A percentile compares a stretch with the other conserved stretches of the same genome.
phyloP scores from a whole-genome alignment of 2,113 vertebrate genomes.

The Mohoua ochrocephala region DNA sequence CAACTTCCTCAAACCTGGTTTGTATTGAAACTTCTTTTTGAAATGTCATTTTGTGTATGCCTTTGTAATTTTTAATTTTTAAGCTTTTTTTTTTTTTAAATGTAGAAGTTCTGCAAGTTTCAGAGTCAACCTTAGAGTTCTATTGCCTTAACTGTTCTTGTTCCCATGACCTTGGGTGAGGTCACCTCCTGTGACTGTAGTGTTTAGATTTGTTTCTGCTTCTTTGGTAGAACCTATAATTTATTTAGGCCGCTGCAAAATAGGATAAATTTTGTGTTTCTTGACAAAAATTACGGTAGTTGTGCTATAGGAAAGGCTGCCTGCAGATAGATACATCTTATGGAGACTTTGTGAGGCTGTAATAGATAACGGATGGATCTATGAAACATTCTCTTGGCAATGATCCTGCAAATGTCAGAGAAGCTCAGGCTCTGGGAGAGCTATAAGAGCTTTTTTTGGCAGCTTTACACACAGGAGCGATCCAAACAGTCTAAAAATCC shows the following conservation, averaged over 20 bases:
- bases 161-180: not conserved
- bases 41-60: not conserved
- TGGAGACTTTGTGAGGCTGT: not conserved
- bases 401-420: not conserved
- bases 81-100: not conserved
- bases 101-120: not conserved
- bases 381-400: not conserved
- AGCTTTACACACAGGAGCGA: not conserved
- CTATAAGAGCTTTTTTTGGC: not conserved
- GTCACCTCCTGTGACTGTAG: not conserved
- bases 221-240: not conserved
- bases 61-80: not conserved
- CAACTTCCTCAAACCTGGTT: not conserved
- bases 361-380: not conserved
- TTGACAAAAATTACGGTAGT: fast-evolving
- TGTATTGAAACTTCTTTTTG: not conserved
- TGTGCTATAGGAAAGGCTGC: not conserved
- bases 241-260: not conserved
- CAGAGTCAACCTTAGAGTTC: not conserved
- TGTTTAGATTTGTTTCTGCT: not conserved
- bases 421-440: not conserved
- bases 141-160: not conserved
- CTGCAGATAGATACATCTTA: not conserved
- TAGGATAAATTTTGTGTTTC: not conserved
- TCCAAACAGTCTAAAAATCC: not conserved